phyloP scores from a whole-genome alignment of 2,888 invertebrate species.

The Helleia helle region DNA sequence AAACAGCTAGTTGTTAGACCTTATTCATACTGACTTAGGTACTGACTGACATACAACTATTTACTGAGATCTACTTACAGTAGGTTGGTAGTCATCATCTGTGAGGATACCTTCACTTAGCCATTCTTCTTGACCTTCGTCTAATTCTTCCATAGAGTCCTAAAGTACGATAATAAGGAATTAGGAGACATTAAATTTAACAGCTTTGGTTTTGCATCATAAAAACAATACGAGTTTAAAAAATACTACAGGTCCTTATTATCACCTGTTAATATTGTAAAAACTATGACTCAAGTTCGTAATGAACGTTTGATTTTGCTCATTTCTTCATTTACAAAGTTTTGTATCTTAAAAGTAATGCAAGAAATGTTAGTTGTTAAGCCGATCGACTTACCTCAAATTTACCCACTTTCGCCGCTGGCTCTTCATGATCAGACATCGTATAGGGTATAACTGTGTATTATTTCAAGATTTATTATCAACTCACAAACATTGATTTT shows the following conservation, averaged over 20 bases:
- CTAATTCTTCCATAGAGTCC: slow-evolving; percentile 25
- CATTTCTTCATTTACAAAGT: background rate
- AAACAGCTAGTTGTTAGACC: too few relatives aligned
- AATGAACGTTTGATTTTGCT: background rate
- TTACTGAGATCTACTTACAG: slow-evolving; percentile 28
- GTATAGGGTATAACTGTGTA: background rate
- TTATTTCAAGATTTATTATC: background rate
- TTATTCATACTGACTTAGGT: too few relatives aligned
- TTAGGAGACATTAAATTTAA: background rate
- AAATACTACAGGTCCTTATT: background rate
- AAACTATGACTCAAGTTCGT: too few relatives aligned
- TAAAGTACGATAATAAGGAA: slow-evolving; percentile 11
- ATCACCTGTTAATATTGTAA: too few relatives aligned
- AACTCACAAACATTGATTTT: background rate
- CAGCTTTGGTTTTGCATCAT: background rate
- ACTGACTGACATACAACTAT: too few relatives aligned
- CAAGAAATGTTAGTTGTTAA: background rate
- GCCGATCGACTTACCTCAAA: slow-evolving; percentile 27
- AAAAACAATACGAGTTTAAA: background rate
- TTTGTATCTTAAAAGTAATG: background rate
- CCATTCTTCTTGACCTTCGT: slow-evolving; percentile 59
- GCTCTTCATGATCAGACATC: slow-evolving; percentile 49
- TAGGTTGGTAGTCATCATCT: slow-evolving; percentile 44
- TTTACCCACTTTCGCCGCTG: slow-evolving; percentile 42
- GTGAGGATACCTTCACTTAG: slow-evolving; percentile 53